Evolutionary conservation across 1,140 invertebrate species (phyloP).

Genomic region (Gonioctena quinquepunctata): DNA sequence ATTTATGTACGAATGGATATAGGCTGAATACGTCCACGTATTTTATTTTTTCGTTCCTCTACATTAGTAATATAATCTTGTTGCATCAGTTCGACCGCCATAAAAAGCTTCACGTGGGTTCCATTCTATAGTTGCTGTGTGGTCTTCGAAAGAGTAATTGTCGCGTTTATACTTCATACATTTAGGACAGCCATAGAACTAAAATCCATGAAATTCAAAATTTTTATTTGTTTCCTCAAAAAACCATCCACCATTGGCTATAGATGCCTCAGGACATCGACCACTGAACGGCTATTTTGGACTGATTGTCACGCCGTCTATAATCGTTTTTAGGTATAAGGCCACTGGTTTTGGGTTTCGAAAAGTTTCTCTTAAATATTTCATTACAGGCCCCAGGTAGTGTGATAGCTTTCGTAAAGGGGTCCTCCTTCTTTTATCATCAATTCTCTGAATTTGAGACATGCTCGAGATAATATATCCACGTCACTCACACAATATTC

Average conservation of each 20-base stretch:
- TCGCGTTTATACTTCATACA: background rate
- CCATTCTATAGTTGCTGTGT: slow-evolving; percentile 4
- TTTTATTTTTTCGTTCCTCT: slow-evolving; percentile 42
- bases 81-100: slow-evolving; percentile 22
- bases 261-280: background rate
- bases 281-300: background rate
- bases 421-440: background rate
- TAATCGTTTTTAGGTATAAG: slow-evolving; percentile 1
- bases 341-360: background rate
- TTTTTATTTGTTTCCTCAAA: background rate
- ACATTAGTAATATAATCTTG: slow-evolving; percentile 16
- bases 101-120: slow-evolving; percentile 14
- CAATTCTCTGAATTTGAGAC: slow-evolving; percentile 1
- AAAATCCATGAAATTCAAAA: background rate
- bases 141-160: background rate
- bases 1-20: slow-evolving; percentile 47
- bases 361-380: background rate
- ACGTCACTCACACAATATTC: slow-evolving; percentile 26
- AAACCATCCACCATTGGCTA: background rate
- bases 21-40: slow-evolving; percentile 50
- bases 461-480: slow-evolving; percentile 13
- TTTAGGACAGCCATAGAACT: background rate
- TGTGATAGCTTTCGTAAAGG: background rate
- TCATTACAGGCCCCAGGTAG: background rate
- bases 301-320: no score